These are phyloP conservation scores for Thereva nobilitata DNA, from an alignment of 2,888 invertebrate genomes.

Conservation along the genomic window DNA sequence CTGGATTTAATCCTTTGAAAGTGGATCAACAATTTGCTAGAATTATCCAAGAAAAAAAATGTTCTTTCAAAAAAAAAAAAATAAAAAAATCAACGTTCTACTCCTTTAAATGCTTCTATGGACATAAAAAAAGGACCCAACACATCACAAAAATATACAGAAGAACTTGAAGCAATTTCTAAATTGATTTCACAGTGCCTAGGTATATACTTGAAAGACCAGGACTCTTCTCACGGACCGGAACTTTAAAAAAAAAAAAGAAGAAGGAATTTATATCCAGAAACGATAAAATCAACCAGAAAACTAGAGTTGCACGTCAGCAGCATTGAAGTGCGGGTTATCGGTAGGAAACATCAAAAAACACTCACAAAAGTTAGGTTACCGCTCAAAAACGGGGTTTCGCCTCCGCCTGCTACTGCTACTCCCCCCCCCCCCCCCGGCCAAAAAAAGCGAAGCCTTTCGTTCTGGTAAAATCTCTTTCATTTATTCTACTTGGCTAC, in stretches of 20 bases:
- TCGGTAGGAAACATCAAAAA: conserved; percentile 37
- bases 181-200: conserved; percentile 10
- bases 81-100: too few relatives aligned
- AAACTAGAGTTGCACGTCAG: conserved; percentile 3
- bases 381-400: too few relatives aligned
- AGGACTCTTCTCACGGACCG: conserved; percentile 3
- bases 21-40: too few relatives aligned
- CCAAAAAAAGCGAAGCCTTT: background rate
- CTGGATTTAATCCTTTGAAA: too few relatives aligned
- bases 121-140: background rate
- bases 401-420: too few relatives aligned
- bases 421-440: conserved; percentile 1
- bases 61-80: too few relatives aligned
- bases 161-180: conserved; percentile 1
- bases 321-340: conserved; percentile 29
- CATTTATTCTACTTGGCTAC: too few relatives aligned
- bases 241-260: background rate
- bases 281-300: conserved; percentile 11
- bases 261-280: conserved; percentile 14
- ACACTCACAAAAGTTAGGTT: conserved; percentile 30
- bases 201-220: background rate
- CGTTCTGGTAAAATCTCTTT: too few relatives aligned
- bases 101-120: too few relatives aligned
- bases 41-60: too few relatives aligned
- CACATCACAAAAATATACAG: background rate